Percentiles rank a stretch among this genome's conserved stretches.
These are phyloP conservation scores for Aethina tumida DNA, from an alignment of 1,140 invertebrate species.

Conservation along the genomic window DNA sequence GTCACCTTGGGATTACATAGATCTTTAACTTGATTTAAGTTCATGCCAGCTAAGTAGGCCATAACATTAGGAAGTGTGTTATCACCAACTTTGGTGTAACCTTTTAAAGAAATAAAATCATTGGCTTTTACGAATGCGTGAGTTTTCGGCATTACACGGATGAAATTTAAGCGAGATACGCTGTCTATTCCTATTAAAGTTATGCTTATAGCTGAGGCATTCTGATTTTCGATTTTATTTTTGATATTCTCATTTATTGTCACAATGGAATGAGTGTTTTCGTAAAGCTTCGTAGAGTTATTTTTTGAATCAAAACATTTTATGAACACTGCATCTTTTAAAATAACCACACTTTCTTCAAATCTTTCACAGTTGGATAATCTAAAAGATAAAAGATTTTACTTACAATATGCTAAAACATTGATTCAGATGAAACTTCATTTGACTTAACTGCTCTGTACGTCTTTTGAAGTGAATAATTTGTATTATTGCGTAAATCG, in stretches of 20 bases:
- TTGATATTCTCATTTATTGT: conserved; percentile 25
- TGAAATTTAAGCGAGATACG: conserved; percentile 66
- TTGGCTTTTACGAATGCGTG: conserved; percentile 43
- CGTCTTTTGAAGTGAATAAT: background rate
- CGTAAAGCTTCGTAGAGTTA: conserved; percentile 33
- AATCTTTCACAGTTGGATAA: conserved; percentile 37
- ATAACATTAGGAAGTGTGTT: conserved; percentile 78
- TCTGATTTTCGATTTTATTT: conserved; percentile 9
- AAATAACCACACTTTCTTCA: conserved; percentile 31
- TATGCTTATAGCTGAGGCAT: conserved; percentile 42
- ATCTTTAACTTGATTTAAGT: conserved; percentile 36
- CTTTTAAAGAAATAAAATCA: conserved; percentile 43
- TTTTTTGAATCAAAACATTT: conserved; percentile 36
- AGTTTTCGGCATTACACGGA: conserved; percentile 65
- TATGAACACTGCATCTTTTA: conserved; percentile 37
- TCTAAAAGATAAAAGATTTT: conserved; percentile 22
- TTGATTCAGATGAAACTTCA: too few species aligned
- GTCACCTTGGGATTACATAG: conserved; percentile 42
- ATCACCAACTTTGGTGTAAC: conserved; percentile 61
- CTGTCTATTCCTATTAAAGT: conserved; percentile 73
- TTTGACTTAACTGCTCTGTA: too few species aligned
- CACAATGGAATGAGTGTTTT: conserved; percentile 41
- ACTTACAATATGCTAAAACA: too few species aligned
- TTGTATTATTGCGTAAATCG: background rate
- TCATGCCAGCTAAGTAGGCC: conserved; percentile 54